Conservation (phyloP, 2,888 invertebrate genomes). For the Argyresthia albistria region DNA sequence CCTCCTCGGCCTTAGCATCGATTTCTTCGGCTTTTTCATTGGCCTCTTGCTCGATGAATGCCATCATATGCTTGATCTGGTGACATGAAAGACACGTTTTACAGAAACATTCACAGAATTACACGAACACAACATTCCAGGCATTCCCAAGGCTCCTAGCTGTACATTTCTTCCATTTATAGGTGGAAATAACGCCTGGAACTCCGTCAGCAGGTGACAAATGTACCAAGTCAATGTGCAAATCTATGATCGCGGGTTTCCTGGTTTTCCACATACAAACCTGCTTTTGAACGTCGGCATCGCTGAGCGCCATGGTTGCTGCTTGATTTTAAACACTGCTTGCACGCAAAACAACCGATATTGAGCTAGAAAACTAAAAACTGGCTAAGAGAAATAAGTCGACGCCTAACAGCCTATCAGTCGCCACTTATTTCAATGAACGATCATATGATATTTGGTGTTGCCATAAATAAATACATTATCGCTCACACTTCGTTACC, state of each 20-base stretch:
- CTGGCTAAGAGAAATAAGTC: neutral
- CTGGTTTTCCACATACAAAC: constrained; percentile 61
- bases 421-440: constrained; percentile 64
- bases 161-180: constrained; percentile 12
- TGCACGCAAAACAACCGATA: neutral
- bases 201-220: constrained; percentile 17
- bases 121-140: no score
- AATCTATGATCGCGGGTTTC: neutral
- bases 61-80: constrained; percentile 99
- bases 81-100: constrained; percentile 19
- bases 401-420: constrained; percentile 14
- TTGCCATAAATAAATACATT: constrained; percentile 30
- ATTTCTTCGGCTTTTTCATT: constrained; percentile 99
- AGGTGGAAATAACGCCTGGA: constrained; percentile 55
- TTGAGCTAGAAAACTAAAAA: neutral
- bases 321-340: neutral
- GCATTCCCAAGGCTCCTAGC: no score
- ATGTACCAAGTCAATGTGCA: constrained; percentile 13
- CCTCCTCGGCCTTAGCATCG: constrained; percentile 99
- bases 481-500: no score
- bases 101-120: neutral
- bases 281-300: constrained; percentile 93
- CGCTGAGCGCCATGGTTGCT: neutral
- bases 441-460: constrained; percentile 68
- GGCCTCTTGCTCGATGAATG: constrained; percentile 99